These are phyloP conservation scores for Stomatorhinus walkeri DNA, from an alignment of 2,797 vertebrate genomes.

Conservation along the genomic window DNA sequence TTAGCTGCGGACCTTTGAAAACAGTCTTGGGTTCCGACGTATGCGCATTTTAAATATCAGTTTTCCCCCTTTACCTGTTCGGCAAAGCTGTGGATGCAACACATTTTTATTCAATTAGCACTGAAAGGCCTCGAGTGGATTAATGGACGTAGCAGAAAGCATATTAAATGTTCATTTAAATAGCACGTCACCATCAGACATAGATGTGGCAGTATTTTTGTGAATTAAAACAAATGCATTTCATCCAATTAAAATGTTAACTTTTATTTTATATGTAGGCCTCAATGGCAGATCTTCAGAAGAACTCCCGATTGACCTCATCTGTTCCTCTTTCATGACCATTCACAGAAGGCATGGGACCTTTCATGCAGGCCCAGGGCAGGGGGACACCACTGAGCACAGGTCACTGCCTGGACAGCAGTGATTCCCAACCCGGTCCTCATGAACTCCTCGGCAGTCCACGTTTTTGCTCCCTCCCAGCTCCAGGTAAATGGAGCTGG, in stretches of 20 bases:
- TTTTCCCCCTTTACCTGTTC: not conserved
- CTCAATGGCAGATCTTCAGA: not conserved
- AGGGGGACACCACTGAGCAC: not conserved
- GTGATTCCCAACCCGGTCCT: not conserved
- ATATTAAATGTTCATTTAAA: constrained; percentile 3
- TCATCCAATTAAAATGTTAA: constrained; percentile 1
- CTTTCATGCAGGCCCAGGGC: not conserved
- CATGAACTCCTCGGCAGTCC: not conserved
- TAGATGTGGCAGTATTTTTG: not conserved
- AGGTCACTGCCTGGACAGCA: not conserved
- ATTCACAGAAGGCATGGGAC: not conserved
- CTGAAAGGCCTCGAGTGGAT: constrained; percentile 6
- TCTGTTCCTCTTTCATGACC: not conserved
- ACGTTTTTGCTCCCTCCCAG: not conserved
- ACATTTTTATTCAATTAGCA: constrained; percentile 11
- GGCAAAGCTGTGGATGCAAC: not conserved
- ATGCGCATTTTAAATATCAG: constrained; percentile 7
- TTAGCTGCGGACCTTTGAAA: not conserved
- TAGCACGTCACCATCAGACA: not conserved
- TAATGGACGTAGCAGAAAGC: not conserved
- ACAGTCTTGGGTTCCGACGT: not conserved
- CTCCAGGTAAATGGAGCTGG: not conserved
- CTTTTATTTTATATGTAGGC: not conserved
- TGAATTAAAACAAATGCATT: not conserved
- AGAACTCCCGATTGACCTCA: not conserved